Percentiles rank a stretch among this genome's conserved stretches.
Evolutionary conservation across 2,888 invertebrate species (phyloP).

Genomic region (Geophilus truncorum): DNA sequence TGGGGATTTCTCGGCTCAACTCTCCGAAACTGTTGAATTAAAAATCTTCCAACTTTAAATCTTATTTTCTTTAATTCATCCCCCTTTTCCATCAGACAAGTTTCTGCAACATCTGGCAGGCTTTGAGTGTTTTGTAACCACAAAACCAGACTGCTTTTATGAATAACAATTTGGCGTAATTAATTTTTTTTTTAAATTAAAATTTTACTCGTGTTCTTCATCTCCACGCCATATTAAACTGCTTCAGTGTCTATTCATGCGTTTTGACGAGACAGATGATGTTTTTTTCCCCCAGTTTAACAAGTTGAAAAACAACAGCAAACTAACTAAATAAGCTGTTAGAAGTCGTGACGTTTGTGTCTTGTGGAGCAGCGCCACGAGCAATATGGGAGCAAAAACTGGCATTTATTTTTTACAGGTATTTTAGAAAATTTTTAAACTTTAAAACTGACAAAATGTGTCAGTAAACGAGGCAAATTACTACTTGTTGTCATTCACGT

Average conservation of each 20-base stretch:
- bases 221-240: background rate
- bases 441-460: too few species aligned
- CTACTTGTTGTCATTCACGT: too few species aligned
- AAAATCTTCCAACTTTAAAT: background rate
- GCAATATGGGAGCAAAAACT: too few species aligned
- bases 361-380: too few species aligned
- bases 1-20: background rate
- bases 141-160: background rate
- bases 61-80: background rate
- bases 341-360: too few species aligned
- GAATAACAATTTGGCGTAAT: background rate
- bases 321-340: background rate
- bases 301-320: background rate
- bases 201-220: background rate
- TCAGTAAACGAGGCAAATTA: too few species aligned
- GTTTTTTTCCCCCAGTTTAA: background rate
- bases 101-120: conserved; percentile 12
- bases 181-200: background rate
- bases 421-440: too few species aligned
- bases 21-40: background rate
- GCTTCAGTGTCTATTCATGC: background rate
- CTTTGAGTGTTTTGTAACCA: background rate
- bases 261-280: background rate
- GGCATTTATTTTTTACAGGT: too few species aligned
- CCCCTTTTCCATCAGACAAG: background rate